phyloP scores from a whole-genome alignment of 2,113 vertebrate species.

The Mus musculus region DNA sequence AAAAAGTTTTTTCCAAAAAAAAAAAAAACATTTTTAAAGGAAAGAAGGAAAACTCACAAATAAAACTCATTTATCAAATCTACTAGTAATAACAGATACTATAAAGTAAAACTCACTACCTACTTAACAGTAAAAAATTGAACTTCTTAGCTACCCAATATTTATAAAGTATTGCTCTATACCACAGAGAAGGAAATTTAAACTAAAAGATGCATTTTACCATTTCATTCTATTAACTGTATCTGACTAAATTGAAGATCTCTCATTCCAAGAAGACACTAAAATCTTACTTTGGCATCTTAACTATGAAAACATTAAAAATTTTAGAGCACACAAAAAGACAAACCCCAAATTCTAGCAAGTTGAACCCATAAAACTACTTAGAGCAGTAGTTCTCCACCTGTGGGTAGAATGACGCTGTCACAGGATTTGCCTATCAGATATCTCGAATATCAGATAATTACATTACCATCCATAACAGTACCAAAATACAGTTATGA shows the following conservation, averaged over 20 bases:
- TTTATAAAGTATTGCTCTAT: background rate
- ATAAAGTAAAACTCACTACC: background rate
- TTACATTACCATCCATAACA: background rate
- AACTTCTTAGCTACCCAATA: background rate
- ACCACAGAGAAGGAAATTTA: background rate
- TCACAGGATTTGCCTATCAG: background rate
- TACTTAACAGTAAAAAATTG: background rate
- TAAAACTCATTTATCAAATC: conserved; percentile 20
- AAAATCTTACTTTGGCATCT: background rate
- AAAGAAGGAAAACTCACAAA: background rate
- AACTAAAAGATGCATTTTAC: background rate
- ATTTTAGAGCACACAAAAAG: background rate
- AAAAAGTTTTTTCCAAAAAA: background rate
- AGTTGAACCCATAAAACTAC: background rate
- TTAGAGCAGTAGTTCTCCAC: background rate
- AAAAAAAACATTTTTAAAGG: conserved; percentile 13
- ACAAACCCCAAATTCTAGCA: background rate
- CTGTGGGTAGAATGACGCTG: background rate
- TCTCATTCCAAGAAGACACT: background rate
- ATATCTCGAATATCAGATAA: background rate
- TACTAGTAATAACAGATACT: background rate
- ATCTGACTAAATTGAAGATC: background rate
- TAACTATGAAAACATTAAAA: background rate
- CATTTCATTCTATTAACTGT: background rate
- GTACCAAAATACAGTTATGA: background rate